Evolutionary conservation across 2,888 invertebrate genomes (phyloP), one percentile per base, ranked within the genome.

Genomic region (Drosophila incognita): DNA sequence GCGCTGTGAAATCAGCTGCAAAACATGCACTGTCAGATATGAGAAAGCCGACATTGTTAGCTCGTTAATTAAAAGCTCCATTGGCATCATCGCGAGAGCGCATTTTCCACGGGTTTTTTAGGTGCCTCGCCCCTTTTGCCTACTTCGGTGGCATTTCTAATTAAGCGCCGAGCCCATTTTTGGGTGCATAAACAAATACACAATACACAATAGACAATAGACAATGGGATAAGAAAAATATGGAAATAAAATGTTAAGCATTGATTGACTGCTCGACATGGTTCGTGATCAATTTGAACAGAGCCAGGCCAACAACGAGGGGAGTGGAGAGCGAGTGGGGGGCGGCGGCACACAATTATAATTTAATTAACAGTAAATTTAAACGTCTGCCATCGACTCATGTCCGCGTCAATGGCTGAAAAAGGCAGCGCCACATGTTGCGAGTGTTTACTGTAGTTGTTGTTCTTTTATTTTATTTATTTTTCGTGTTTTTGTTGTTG

Each of bases 231-330:
- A 24, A 54, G 11, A 49, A 74, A 67, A 57, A 69, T 87, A 82
- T 76, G 74, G 52, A 69, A 70, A 79, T 68, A 62, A 40, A 70
- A 61, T 79, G 21, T 64, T 79, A 56, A 60, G 56, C 64, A 82
- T 75, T 87, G 87, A 86, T 87, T 81, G 85, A 83, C 88, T 87
- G 81, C 75, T 76, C 83, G 81, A 82, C 78, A 85, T 83, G 81
- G 74, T 79, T 69, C 81, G 69, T 83, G 87, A 83, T 86, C 79
- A 79, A 74, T 69, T 70, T 68, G 36, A 68, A 76, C 65, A 53
- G 57, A 70, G 61, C 48, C 53, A 36, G 27, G 29, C 33, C 31
- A 46, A 24, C 24, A 46, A 15, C 42, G 42, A 3, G 11, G 42
- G 13, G 46, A 24, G 24, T 7, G 46, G 4, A 24, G 4, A 8